Base-by-base conservation (phyloP, 2,113 vertebrate species). In the Neogobius melanostomus region DNA sequence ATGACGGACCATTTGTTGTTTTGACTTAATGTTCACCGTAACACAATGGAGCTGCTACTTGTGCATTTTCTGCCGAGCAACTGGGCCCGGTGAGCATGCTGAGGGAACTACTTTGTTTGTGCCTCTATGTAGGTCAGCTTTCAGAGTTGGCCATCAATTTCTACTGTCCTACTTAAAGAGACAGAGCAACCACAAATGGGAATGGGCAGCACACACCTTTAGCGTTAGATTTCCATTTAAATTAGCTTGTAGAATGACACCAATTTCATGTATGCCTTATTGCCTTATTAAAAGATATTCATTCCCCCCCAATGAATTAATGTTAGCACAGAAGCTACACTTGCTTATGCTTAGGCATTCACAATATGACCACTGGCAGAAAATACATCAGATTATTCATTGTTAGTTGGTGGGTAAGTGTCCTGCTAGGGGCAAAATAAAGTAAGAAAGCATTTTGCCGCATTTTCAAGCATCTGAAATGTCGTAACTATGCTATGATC, bases 71-170 rank as follows among this genome's bases (percentile, higher is more conserved):
- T 79, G 75, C 67, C 81, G 66, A 80, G 79, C 79, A 72, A 86
- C 79, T 81, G 72, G 78, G 80, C 88, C 88, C 88, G 82, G 87
- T 82, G 68, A 74, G 85, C 71, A 77, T 68, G 84, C 83, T 85
- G 86, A 77, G 82, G 85, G 80, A 90, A 91, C 87, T 85, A 90
- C 88, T 92, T 89, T 88, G 85, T 91, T 83, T 91, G 82, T 82
- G 87, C 87, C 89, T 91, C 82, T 91, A 93, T 92, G 89, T 93
- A 93, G 93, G 92, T 93, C 93, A 93, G 88, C 88, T 81, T 87
- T 88, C 89, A 91, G 91, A 83, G 84, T 83, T 84, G 87, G 91
- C 90, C 89, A 93, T 93, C 92, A 89, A 93, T 93, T 93, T 89
- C 77, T 72, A 87, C 80, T 91, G 91, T 90, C 91, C 92, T 92